Base-by-base conservation (phyloP, 2,113 vertebrate species). In the Corythornis madagascariensis region DNA sequence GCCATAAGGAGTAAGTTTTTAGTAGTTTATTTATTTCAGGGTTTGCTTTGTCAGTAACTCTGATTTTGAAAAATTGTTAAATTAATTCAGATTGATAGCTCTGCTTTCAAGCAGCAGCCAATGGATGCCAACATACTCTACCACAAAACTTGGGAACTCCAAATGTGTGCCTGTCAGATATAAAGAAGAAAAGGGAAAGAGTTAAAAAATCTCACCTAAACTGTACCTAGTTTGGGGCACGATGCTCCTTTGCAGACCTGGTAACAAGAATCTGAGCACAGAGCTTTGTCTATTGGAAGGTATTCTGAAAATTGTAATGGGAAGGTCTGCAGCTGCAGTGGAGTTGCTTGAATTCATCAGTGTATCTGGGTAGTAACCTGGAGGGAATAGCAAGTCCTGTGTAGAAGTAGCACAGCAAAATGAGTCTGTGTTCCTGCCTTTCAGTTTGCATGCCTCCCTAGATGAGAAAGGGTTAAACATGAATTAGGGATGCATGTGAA, bases 401-500 rank as follows among this genome's bases (percentile, higher is more conserved):
- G 43, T n/a, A 50, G 25, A 29, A 86, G 48, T 7, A 43, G 35
- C 33, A 56, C 13, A 73, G n/a, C 31, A 64, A 73, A 95, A 45
- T 28, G 14, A 75, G 66, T 8, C 2, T 4, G 10, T 73, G 35
- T 19, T 77, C n/a, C 4, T 5, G 21, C 74, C 59, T 75, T 67
- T 74, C 66, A 42, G 21, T 31, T 81, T 28, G 59, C 4, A 4
- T 50, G 13, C 21, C 53, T 90, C 53, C 19, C 33, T 56, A 78
- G 91, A 87, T 29, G 42, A 63, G 90, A 94, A 94, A 94, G 93
- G 82, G 93, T 94, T 95, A 92, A 95, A 19, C 28, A 55, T 19
- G 50, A 92, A 76, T 79, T 88, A 94, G 69, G 48, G 90, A 92
- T 83, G 84, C 38, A 77, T 94, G 77, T 69, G 88, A 94, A 96